Evolutionary conservation across 2,888 invertebrate species (phyloP).

Genomic region (Drosophila gaucha): DNA sequence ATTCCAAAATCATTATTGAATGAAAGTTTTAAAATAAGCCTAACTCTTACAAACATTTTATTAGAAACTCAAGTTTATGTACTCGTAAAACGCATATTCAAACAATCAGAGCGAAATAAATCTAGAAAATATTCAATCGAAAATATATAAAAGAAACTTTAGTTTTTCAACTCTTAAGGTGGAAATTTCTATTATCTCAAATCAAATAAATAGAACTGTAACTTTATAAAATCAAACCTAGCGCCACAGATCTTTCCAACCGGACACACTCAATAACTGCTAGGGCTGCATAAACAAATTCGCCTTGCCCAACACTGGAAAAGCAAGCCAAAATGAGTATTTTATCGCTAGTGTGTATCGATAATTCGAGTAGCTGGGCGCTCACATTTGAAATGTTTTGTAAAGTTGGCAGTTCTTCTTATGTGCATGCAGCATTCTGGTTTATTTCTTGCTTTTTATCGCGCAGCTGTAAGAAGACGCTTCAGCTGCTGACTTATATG

Average conservation of each 20-base stretch:
- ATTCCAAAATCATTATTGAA: conserved; percentile 20
- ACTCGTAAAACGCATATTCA: conserved; percentile 64
- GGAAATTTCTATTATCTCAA: not conserved
- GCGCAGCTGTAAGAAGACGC: not conserved
- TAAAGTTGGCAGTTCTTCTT: not conserved
- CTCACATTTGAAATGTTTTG: not conserved
- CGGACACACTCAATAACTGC: not conserved
- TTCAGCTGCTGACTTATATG: conserved; percentile 21
- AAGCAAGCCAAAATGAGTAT: not conserved
- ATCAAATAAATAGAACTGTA: no score
- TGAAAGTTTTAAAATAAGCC: conserved; percentile 21
- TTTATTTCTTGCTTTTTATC: not conserved
- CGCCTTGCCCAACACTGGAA: no score
- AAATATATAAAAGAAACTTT: not conserved
- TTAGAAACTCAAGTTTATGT: conserved; percentile 55
- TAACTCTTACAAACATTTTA: conserved; percentile 34
- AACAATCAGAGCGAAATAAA: conserved; percentile 78
- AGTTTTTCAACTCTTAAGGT: not conserved
- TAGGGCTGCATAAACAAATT: conserved; percentile 17
- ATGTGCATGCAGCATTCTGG: not conserved
- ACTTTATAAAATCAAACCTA: not conserved
- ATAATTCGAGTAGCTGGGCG: conserved; percentile 10
- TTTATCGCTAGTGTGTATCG: conserved; percentile 10
- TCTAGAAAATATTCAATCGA: conserved; percentile 66
- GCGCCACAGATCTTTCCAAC: not conserved